Conservation (phyloP, 2,797 vertebrate species). For the Poeciliopsis gracilis region DNA sequence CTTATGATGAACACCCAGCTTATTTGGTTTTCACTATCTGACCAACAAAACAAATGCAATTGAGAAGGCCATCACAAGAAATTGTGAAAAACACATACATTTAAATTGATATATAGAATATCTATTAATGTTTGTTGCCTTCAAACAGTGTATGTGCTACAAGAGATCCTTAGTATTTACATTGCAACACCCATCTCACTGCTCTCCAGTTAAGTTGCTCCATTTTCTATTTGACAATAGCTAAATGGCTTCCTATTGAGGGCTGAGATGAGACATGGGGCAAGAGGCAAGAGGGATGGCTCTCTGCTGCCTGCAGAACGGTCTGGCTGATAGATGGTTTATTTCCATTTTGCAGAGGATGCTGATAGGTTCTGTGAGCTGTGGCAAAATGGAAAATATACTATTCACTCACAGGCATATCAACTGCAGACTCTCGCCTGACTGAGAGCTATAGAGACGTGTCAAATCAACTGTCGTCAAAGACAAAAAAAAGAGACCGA, state of each 20-base stretch:
- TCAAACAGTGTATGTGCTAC: constrained; percentile 27
- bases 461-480: constrained; percentile 57
- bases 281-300: constrained; percentile 54
- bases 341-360: constrained; percentile 65
- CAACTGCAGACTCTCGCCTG: constrained; percentile 56
- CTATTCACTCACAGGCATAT: constrained; percentile 58
- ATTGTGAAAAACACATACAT: not conserved
- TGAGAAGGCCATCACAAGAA: not conserved
- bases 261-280: constrained; percentile 55
- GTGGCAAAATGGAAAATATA: constrained; percentile 59
- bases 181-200: constrained; percentile 38
- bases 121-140: constrained; percentile 31
- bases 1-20: too few species aligned
- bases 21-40: not conserved
- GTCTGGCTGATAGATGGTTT: constrained; percentile 56
- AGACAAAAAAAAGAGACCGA: constrained; percentile 33
- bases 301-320: constrained; percentile 41
- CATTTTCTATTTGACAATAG: constrained; percentile 65
- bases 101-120: constrained; percentile 22
- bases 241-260: constrained; percentile 67
- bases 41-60: not conserved
- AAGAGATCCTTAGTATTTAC: constrained; percentile 48
- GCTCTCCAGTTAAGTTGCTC: constrained; percentile 66
- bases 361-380: constrained; percentile 51
- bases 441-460: constrained; percentile 58